These are phyloP conservation scores for Drosophila algonquin DNA, from an alignment of 2,888 invertebrate species.

Conservation along the genomic window DNA sequence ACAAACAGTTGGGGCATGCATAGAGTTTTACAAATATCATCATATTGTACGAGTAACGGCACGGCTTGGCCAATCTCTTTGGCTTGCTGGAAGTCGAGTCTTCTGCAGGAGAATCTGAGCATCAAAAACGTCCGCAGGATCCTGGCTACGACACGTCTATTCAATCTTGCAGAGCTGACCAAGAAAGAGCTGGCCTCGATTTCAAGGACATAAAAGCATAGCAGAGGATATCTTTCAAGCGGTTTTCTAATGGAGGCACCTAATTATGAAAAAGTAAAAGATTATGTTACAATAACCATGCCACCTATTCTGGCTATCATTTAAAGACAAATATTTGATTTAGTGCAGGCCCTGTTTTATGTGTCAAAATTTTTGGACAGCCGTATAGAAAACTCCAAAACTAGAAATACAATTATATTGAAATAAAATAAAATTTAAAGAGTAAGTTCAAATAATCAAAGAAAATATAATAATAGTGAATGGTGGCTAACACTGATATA, in stretches of 20 bases:
- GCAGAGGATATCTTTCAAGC: too few relatives aligned
- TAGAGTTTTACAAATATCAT: background rate
- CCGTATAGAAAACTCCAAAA: background rate
- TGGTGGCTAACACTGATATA: background rate
- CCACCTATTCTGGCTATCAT: too few relatives aligned
- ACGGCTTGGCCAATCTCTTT: too few relatives aligned
- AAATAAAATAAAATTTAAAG: background rate
- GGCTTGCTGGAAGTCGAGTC: too few relatives aligned
- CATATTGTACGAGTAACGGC: background rate
- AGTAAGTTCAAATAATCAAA: background rate
- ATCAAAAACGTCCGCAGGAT: constrained; percentile 96
- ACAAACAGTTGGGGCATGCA: background rate
- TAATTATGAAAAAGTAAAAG: too few relatives aligned
- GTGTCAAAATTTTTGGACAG: background rate
- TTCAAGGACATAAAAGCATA: constrained; percentile 89
- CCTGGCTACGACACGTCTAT: constrained; percentile 93
- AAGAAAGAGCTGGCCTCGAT: constrained; percentile 93
- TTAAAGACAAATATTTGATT: too few relatives aligned
- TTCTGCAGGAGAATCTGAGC: constrained; percentile 86
- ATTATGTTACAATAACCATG: too few relatives aligned
- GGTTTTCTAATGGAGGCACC: too few relatives aligned
- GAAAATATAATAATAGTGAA: background rate
- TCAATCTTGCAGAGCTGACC: constrained; percentile 87
- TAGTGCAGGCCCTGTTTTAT: background rate
- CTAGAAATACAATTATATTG: background rate